Evolutionary conservation across 2,888 invertebrate genomes (phyloP), one percentile per base, ranked within the genome.

Genomic region (Timandra comae): DNA sequence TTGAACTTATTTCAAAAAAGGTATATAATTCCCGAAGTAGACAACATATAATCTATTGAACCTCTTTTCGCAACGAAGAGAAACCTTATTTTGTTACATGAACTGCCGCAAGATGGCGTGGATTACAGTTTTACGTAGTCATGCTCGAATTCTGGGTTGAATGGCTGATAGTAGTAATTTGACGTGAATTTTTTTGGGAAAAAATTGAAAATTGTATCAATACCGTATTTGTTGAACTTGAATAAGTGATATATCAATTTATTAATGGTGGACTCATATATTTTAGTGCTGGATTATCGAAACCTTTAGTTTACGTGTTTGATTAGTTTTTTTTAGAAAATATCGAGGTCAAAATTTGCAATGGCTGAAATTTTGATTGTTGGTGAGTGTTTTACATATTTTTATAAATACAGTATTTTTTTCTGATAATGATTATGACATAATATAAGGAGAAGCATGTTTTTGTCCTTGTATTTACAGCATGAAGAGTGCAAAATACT

Each of bases 161-260:
- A 76, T 75, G 73, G 60, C 77, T 75, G 77, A 73, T 78, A 72
- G 65, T 63, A 60, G 53, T 60, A 56, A 59, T 60, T 62, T 49
- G 52, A 49, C 46, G 56, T 52, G 44, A 44, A 45, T 56, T 67
- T 69, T 63, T 72, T 69, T 57, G 43, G 46, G 34, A 11, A 24
- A 53, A 63, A 63, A 55, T 59, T 54, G 52, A 36, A 48, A 61
- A 39, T 42, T 41, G 21, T 34, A 37, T 38, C 29, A 41, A 40
- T 33, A 35, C 19, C 42, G 40, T 41, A 37, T 24, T 22, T 24
- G 35, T 22, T 43, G 44, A 47, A 57, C 35, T 41, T 30, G 33
- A 49, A 44, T 45, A 48, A 41, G 49, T 45, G 41, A 37, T 27
- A 32, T 25, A 33, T 35, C n/a, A 22, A 12, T 24, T 10, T 41